Evolutionary conservation across 64 coral and sea anemone species (phyloP).

Genomic region (Platygyra sinensis): DNA sequence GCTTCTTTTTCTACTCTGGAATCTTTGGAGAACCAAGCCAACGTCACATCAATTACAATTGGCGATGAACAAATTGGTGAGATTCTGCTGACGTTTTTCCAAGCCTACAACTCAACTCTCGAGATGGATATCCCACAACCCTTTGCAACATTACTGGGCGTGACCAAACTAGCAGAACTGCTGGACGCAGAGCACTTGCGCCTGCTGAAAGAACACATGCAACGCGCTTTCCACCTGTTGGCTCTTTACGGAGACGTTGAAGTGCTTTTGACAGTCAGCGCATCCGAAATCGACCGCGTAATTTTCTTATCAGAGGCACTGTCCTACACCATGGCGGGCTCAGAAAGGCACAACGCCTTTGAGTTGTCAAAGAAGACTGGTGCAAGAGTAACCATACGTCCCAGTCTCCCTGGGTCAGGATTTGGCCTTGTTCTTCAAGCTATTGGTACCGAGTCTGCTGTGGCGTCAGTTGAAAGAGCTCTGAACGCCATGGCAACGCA

Average conservation of each 20-base stretch:
- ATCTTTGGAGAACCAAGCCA: background rate
- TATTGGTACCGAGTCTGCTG: conserved; percentile 79
- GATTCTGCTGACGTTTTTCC: conserved; percentile 72
- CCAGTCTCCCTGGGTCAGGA: conserved; percentile 58
- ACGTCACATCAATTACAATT: conserved; percentile 9
- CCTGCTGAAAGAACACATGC: conserved; percentile 88
- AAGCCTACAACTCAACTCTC: conserved; percentile 54
- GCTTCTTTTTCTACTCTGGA: background rate
- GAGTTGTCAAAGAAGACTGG: conserved; percentile 80
- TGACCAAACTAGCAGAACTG: conserved; percentile 51
- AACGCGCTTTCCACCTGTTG: conserved; percentile 80
- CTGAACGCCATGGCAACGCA: conserved; percentile 77
- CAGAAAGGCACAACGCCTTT: conserved; percentile 70
- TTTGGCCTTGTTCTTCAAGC: conserved; percentile 79
- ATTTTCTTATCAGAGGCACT: conserved; percentile 67
- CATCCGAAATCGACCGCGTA: conserved; percentile 63
- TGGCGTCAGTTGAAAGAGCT: conserved; percentile 68
- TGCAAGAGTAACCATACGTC: conserved; percentile 83
- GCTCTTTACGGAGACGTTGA: conserved; percentile 81
- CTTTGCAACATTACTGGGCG: conserved; percentile 73
- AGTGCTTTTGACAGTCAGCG: conserved; percentile 68
- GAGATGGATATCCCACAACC: conserved; percentile 66
- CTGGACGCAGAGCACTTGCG: conserved; percentile 56
- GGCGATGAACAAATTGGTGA: conserved; percentile 61
- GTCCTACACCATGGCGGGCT: conserved; percentile 75